Evolutionary conservation across 2,888 invertebrate genomes (phyloP).

Genomic region (Pyrrhia umbra): DNA sequence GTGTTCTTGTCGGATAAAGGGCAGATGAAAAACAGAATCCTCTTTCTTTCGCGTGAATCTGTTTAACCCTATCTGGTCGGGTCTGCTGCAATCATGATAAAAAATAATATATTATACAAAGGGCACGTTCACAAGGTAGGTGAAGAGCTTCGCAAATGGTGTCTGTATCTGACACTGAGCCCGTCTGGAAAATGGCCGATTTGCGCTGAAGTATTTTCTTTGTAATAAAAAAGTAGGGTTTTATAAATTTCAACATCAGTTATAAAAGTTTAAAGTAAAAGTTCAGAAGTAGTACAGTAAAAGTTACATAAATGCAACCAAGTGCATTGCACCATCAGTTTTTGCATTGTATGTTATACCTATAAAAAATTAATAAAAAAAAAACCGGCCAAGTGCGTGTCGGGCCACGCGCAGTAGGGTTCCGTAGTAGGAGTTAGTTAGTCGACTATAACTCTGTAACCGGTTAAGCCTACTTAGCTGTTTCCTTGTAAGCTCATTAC

Average conservation of each 20-base stretch:
- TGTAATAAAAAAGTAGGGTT: background rate
- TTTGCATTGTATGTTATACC: background rate
- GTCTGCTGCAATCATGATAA: conserved; percentile 23
- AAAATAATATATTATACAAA: conserved; percentile 13
- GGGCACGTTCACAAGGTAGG: conserved; percentile 4
- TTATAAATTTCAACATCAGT: background rate
- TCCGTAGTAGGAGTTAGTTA: too few species aligned
- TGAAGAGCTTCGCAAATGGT: conserved; percentile 20
- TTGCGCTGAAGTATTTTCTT: conserved; percentile 3
- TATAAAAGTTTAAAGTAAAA: background rate
- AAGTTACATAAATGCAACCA: background rate
- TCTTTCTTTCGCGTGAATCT: background rate
- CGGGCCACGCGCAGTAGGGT: too few species aligned
- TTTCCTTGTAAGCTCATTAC: too few species aligned
- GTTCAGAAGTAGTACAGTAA: too few species aligned
- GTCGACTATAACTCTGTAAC: too few species aligned
- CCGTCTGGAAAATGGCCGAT: conserved; percentile 18
- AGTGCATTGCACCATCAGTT: background rate
- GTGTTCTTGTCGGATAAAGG: conserved; percentile 5
- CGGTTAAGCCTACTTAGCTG: too few species aligned
- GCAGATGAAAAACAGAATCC: background rate
- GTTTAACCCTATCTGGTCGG: conserved; percentile 5
- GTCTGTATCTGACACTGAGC: conserved; percentile 27
- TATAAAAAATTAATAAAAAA: too few species aligned
- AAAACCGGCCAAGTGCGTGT: too few species aligned